Base-by-base conservation (phyloP, 2,797 vertebrate genomes). In the Channallabes apus region DNA sequence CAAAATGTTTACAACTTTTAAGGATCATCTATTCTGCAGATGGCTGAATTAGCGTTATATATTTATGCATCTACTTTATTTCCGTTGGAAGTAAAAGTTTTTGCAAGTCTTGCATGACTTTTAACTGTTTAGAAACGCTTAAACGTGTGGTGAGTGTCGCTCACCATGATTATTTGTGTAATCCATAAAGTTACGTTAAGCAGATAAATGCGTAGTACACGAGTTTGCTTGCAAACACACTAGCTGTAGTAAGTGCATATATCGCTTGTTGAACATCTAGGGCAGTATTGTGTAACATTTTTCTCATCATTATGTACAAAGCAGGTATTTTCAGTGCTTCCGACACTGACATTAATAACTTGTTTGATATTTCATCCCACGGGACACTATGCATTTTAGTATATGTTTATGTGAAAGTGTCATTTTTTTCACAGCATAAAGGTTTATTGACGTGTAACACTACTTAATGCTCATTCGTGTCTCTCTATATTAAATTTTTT, bases 1-100 rank as follows among this genome's bases (percentile, higher is more conserved):
- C 77, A 32, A 84, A 32, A 58, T 72, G 51, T 80, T 84, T 75
- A 68, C 59, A 68, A 24, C 58, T 75, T 73, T 81, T 61, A 61
- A 38, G 15, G 58, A 85, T n/a, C 56, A 11, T 75, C 18, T 41
- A 22, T 76, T 38, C 62, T 81, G 62, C 82, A 87, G 77, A 27
- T 84, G 77, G 61, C 22, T 81, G 27, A 59, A 67, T 81, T 81
- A 82, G 69, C 35, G 61, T 61, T 24, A 35, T 17, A 54, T 59
- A 62, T 41, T 24, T 79, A 76, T 51, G 24, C 27, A 15, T 41
- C 78, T 78, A 18, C 59, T 65, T 18, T 22, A 58, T 72, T 62
- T 62, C 67, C 56, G 65, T 54, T 64, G 24, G 27, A 38, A 71
- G 41, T 32, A 41, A 41, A 41, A 41, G 0, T 7, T 59, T 41